phyloP scores from a whole-genome alignment of 2,113 vertebrate genomes.

The Colossoma macropomum region DNA sequence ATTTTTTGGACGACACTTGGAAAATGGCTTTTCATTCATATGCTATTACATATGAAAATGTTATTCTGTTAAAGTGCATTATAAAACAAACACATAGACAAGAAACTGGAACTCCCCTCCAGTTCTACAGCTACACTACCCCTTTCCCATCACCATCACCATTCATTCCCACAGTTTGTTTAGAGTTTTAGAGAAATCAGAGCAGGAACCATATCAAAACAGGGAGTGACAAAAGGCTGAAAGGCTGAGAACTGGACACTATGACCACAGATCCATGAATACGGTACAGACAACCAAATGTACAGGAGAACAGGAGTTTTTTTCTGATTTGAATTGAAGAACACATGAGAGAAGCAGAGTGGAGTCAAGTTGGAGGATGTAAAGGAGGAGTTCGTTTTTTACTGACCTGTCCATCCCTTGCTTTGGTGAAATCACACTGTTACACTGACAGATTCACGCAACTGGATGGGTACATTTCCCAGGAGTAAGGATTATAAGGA shows the following conservation, averaged over 20 bases:
- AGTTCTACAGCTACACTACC: neutral
- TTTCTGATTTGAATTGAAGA: neutral
- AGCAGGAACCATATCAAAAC: neutral
- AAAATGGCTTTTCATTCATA: conserved; percentile 14
- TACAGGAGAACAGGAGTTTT: neutral
- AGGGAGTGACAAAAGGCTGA: neutral
- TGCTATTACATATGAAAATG: neutral
- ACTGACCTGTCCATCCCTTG: neutral
- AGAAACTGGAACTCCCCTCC: neutral
- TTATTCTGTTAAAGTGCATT: neutral
- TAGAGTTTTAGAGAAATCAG: neutral
- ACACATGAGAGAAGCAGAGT: neutral
- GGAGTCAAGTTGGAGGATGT: neutral
- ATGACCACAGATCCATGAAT: neutral
- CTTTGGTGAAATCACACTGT: neutral
- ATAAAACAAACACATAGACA: neutral
- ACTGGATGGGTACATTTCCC: neutral
- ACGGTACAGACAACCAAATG: neutral
- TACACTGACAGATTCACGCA: neutral
- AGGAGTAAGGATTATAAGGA: neutral
- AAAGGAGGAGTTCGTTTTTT: conserved; percentile 6
- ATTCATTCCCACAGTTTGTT: conserved; percentile 22
- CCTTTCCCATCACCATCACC: neutral
- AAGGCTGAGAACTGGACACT: neutral
- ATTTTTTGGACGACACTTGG: neutral